Evolutionary conservation across 2,113 vertebrate genomes (phyloP).

Genomic region (Himantopus leucocephalus): DNA sequence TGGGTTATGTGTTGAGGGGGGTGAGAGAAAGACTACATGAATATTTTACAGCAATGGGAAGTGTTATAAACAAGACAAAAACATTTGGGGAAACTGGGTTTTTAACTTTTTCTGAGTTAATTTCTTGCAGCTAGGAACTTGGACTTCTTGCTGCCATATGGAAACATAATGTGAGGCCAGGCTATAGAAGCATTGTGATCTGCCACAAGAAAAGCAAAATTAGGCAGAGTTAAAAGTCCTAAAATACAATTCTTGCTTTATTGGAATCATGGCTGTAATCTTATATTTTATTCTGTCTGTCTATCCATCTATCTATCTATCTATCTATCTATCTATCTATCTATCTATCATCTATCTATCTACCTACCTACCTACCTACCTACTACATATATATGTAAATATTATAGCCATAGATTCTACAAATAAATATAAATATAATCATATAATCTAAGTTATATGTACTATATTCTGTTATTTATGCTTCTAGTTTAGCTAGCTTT

Average conservation of each 20-base stretch:
- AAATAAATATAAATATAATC: neutral
- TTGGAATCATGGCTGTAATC: neutral
- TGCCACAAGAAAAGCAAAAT: neutral
- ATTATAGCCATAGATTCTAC: neutral
- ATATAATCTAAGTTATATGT: neutral
- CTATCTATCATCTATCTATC: neutral
- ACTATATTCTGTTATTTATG: neutral
- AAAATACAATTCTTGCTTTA: neutral
- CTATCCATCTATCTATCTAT: no score
- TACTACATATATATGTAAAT: neutral
- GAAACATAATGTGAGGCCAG: neutral
- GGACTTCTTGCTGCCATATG: neutral
- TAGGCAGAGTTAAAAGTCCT: neutral
- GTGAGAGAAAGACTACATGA: neutral
- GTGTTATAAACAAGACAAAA: neutral
- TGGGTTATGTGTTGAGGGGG: fast-evolving
- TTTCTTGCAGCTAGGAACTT: neutral
- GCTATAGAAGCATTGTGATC: neutral
- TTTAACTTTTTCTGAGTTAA: neutral
- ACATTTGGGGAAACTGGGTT: neutral
- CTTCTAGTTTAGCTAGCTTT: neutral
- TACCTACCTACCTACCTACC: neutral
- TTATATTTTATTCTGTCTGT: neutral
- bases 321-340: neutral
- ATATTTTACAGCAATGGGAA: neutral